phyloP scores from a whole-genome alignment of 1,140 invertebrate species.

The Aphidius ervi region DNA sequence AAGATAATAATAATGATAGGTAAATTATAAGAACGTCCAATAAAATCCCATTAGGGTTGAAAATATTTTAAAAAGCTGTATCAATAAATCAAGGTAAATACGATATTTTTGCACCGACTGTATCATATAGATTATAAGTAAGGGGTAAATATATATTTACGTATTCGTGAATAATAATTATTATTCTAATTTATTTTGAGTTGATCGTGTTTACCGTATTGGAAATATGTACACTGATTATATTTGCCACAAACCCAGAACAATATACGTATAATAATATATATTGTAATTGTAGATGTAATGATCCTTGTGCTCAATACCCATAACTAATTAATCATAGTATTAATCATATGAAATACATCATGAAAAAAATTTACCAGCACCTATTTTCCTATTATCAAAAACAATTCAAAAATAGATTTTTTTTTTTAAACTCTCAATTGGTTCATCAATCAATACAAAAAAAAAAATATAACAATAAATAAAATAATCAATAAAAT shows the following conservation, averaged over 20 bases:
- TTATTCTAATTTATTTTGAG: conserved; percentile 3
- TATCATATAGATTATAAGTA: conserved; percentile 20
- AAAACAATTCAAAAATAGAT: no score
- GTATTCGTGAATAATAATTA: conserved; percentile 13
- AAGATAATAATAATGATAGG: conserved; percentile 2
- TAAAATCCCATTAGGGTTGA: not conserved
- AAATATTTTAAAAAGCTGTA: conserved; percentile 22
- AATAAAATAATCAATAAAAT: no score
- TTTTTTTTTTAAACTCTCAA: no score
- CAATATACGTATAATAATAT: not conserved
- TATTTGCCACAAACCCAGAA: no score
- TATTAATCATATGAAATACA: no score
- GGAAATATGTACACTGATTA: no score
- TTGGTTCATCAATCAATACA: no score
- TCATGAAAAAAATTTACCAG: no score
- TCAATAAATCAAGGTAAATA: conserved; percentile 32
- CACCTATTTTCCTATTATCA: no score
- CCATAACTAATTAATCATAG: no score
- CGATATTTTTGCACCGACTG: conserved; percentile 41
- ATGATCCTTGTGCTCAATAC: conserved; percentile 6
- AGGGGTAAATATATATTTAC: conserved; percentile 19
- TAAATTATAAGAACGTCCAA: conserved; percentile 33
- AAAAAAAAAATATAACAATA: no score
- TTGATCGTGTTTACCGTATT: not conserved
- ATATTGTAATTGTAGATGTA: conserved; percentile 6